phyloP scores from a whole-genome alignment of 2,888 invertebrate genomes.

The Acanthoscelides obtectus region DNA sequence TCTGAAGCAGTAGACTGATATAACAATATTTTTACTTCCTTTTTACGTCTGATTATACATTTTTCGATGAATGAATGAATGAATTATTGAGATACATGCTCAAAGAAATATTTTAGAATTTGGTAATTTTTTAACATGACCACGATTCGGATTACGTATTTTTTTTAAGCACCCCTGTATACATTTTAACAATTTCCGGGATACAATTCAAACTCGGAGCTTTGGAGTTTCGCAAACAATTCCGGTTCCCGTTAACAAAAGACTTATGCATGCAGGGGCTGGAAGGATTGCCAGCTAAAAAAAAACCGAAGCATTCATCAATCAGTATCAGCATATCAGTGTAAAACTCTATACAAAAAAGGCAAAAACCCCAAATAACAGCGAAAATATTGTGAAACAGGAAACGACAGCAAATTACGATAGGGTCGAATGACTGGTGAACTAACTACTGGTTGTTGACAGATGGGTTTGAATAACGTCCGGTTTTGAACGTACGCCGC shows the following conservation, averaged over 20 bases:
- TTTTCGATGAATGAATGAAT: too few species aligned
- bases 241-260: background rate
- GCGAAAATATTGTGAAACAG: background rate
- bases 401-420: background rate
- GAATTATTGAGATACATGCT: too few species aligned
- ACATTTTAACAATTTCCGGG: too few species aligned
- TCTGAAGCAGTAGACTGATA: too few species aligned
- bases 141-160: too few species aligned
- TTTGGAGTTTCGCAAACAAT: background rate
- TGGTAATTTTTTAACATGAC: too few species aligned
- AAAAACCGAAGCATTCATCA: background rate
- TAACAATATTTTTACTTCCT: too few species aligned
- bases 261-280: background rate
- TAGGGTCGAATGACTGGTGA: background rate
- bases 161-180: too few species aligned
- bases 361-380: background rate
- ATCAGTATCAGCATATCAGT: background rate
- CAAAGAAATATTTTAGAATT: too few species aligned
- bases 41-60: too few species aligned
- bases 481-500: background rate
- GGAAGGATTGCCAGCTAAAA: background rate
- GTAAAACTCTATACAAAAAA: background rate
- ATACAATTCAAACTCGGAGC: too few species aligned
- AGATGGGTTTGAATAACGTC: background rate
- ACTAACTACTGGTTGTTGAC: background rate